A percentile compares a stretch with the other conserved stretches of the same genome.
These are phyloP conservation scores for Dipodomys stephensi DNA, from an alignment of 2,113 vertebrate species.

Conservation along the genomic window DNA sequence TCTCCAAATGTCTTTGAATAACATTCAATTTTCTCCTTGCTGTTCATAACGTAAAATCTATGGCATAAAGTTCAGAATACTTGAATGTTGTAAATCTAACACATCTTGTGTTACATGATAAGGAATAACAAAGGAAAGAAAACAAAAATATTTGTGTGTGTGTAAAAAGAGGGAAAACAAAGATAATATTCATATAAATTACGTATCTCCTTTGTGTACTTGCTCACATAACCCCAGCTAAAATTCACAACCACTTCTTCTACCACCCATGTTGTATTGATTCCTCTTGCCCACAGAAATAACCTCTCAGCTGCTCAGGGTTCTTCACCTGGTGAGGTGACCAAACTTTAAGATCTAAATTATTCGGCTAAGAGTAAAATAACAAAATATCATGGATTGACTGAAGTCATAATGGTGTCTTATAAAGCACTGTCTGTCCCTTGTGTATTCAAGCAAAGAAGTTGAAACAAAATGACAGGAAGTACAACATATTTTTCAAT, in stretches of 20 bases:
- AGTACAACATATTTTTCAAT: too few relatives aligned
- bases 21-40: not conserved
- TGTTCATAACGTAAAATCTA: not conserved
- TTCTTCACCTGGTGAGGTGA: not conserved
- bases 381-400: not conserved
- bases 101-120: not conserved
- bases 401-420: too few relatives aligned
- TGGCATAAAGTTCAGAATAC: not conserved
- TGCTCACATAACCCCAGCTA: not conserved
- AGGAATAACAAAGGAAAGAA: not conserved
- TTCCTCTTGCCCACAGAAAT: not conserved
- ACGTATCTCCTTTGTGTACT: not conserved
- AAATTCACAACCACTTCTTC: not conserved
- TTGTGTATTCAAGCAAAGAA: too few relatives aligned
- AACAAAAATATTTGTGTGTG: not conserved
- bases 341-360: not conserved
- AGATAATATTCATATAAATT: too few relatives aligned
- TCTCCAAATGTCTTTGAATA: not conserved
- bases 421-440: too few relatives aligned
- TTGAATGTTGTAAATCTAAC: constrained; percentile 14
- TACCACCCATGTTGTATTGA: not conserved
- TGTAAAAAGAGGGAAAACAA: too few relatives aligned
- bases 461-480: too few relatives aligned
- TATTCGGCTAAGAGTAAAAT: not conserved
- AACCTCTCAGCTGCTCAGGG: not conserved